Conservation (phyloP, 2,888 invertebrate genomes). For the Tethea ocularis region DNA sequence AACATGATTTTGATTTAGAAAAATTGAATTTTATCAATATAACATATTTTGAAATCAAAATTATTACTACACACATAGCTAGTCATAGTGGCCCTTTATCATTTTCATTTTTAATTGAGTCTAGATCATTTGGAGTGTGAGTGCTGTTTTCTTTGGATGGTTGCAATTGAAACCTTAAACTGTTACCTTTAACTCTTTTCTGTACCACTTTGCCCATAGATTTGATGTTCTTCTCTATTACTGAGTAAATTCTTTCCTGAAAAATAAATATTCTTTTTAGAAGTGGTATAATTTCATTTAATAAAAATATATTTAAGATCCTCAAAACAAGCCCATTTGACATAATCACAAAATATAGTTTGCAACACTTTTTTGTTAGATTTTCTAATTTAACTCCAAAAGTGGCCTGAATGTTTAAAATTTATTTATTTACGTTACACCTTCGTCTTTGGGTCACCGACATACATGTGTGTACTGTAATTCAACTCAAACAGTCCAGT, state of each 20-base stretch:
- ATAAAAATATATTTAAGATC: too few species aligned
- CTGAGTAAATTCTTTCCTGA: constrained; percentile 84
- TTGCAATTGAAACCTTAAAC: constrained; percentile 85
- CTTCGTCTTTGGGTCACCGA: too few species aligned
- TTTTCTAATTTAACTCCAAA: too few species aligned
- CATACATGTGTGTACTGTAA: too few species aligned
- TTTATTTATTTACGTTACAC: too few species aligned
- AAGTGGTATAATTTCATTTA: too few species aligned
- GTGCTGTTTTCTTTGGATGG: constrained; percentile 65
- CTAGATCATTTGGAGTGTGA: constrained; percentile 30
- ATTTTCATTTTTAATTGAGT: constrained; percentile 37
- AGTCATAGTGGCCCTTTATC: constrained; percentile 74
- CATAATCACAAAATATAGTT: too few species aligned
- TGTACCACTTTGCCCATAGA: constrained; percentile 83
- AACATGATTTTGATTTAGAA: constrained; percentile 20
- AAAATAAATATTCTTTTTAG: constrained; percentile 36
- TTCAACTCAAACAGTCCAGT: too few species aligned
- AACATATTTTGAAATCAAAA: constrained; percentile 62
- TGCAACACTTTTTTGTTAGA: too few species aligned
- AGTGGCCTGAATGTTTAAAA: too few species aligned
- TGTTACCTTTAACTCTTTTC: constrained; percentile 84
- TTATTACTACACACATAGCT: constrained; percentile 49
- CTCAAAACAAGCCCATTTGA: too few species aligned
- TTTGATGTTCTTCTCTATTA: constrained; percentile 81
- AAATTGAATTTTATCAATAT: constrained; percentile 56